Evolutionary conservation across 2,888 invertebrate species (phyloP), one percentile per base, ranked within the genome.

Genomic region (Rhynchonema sp.): DNA sequence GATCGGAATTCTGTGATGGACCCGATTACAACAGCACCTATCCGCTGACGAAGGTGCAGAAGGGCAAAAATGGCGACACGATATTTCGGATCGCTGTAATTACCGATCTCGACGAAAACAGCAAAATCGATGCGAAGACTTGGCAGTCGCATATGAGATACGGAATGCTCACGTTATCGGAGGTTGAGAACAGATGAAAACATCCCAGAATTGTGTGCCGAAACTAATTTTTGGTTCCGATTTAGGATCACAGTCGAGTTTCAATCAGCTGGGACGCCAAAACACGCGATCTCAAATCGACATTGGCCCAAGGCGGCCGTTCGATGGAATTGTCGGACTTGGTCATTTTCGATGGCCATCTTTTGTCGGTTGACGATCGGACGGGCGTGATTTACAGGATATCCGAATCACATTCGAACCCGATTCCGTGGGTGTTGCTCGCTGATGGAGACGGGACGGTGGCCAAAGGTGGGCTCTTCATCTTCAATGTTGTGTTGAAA

Each of bases 251-350:
- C n/a, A 55, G 46, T 17, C 46, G 38, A 17, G 63, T 63, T 22
- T 17, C 55, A 17, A 59, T 67, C 9, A 28, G 60, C n/a, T 65
- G 68, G 67, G 69, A 71, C 52, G 60, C 61, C 25, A 60, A 63
- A 2, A 65, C 65, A 60, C 64, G 65, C 52, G 63, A 61, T 20
- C 62, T 71, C 17, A 64, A 65, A 46, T 72, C 72, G 6, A 64
- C 64, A 9, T 59, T 72, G 22, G 66, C 72, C 6, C 69, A 38
- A 38, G 88, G 86, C 71, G 91, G 86, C 2, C 79, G 94, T 66
- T 91, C 91, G 1, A 92, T 96, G 92, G 96, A 98, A 73, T 78
- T 98, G 3, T 96, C 94, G 0, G 98, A 98, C 72, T 78, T 98
- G 60, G 82, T 87, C 61, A 86, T 87, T 0, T 98, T 87, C 74